Base-by-base conservation (phyloP, 2,888 invertebrate species). In the Hetaerina titia region DNA sequence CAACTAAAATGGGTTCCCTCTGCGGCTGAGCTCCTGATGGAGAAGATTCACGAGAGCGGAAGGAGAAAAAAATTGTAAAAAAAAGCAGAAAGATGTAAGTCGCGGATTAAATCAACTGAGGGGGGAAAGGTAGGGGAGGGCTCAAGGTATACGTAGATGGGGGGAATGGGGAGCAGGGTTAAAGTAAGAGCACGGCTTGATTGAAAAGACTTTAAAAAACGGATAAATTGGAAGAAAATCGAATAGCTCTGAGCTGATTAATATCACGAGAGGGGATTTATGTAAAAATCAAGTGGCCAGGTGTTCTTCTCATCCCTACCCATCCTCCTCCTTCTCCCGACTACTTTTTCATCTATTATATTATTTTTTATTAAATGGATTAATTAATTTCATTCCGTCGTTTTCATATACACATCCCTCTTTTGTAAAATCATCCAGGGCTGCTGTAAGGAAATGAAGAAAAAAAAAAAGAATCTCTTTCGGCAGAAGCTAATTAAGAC, bases 161-260 rank as follows among this genome's bases (percentile, higher is more conserved):
- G 69, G 69, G 45, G 45, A 45, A 45, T 45, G 45, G 4, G 45
- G 45, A 45, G 45, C 4, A 45, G 45, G 45, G 45, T 4, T 45
- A 45, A 69, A 17, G 45, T 90, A 69, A 64, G 63, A 89, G 89
- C 63, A 19, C 45, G 60, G 64, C 90, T 92, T 69, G 92, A 92
- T 92, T 92, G 92, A 74, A 92, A 69, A 74, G 69, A 45, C 74
- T 56, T n/a, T 22, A 92, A 92, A 90, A 92, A 92, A 69, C 25
- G 69, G 92, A 69, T 74, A 92, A 92, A 92, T 92, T 92, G 92
- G 92, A 69, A 74, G 69, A 92, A 69, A 69, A 92, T 92, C 74
- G 69, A 92, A 92, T 25, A 31, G 63, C 63, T 90, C 45, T 63
- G 90, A 69, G 69, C 92, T 92, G 92, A 92, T 92, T 92, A 92